Conservation (phyloP, 2,888 invertebrate genomes). For the Dugesia japonica region DNA sequence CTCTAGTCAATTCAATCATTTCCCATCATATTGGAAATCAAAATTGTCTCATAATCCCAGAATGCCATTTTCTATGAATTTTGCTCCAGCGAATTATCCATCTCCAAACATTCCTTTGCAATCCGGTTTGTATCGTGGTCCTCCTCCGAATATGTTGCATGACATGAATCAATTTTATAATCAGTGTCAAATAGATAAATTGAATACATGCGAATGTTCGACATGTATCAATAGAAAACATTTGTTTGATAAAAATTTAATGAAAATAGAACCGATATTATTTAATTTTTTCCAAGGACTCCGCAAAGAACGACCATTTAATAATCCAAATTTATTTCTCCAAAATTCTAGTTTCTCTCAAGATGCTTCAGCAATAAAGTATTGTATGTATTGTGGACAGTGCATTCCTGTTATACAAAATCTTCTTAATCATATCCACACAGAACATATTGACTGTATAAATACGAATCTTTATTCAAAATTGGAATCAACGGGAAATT, state of each 20-base stretch:
- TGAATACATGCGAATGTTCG: background rate
- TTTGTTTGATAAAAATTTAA: background rate
- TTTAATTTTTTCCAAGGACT: constrained; percentile 1
- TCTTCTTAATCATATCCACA: constrained; percentile 20
- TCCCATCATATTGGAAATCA: background rate
- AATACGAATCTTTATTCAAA: background rate
- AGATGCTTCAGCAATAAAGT: constrained; percentile 20
- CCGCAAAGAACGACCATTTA: background rate
- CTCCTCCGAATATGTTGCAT: background rate
- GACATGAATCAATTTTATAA: background rate
- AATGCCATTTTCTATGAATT: background rate
- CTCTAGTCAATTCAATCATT: background rate
- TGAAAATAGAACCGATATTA: background rate
- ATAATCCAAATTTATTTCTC: background rate
- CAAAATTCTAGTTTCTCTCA: background rate
- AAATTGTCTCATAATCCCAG: background rate
- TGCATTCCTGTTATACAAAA: constrained; percentile 4
- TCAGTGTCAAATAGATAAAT: background rate
- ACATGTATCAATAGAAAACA: background rate
- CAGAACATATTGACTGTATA: background rate
- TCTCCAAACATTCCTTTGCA: background rate
- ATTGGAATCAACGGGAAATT: background rate
- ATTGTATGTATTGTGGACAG: background rate
- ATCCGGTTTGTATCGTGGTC: background rate
- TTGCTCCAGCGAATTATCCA: background rate